phyloP scores from a whole-genome alignment of 1,140 invertebrate genomes.

The Periplaneta americana region DNA sequence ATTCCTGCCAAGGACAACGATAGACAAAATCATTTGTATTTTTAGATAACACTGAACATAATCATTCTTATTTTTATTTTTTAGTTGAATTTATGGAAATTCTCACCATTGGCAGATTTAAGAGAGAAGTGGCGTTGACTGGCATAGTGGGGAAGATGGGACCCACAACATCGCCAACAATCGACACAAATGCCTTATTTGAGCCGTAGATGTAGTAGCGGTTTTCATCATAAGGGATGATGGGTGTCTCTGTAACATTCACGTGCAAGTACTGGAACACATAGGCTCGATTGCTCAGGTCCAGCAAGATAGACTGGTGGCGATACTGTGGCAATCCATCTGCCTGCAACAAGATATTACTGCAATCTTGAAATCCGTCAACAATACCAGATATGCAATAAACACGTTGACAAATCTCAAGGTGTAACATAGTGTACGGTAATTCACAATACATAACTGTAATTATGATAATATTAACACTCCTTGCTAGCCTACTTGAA shows the following conservation, averaged over 20 bases:
- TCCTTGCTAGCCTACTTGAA: too few relatives aligned
- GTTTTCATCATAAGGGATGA: constrained; percentile 82
- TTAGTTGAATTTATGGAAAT: too few relatives aligned
- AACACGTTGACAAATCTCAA: too few relatives aligned
- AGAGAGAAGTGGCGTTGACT: constrained; percentile 74
- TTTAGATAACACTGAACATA: too few relatives aligned
- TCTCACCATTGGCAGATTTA: constrained; percentile 72
- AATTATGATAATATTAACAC: too few relatives aligned
- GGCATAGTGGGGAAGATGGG: constrained; percentile 92
- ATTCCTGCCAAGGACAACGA: too few relatives aligned
- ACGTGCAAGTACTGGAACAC: constrained; percentile 94
- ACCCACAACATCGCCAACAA: constrained; percentile 93
- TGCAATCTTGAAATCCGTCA: too few relatives aligned
- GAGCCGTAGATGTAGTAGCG: constrained; percentile 94
- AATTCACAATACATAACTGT: too few relatives aligned
- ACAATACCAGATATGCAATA: too few relatives aligned
- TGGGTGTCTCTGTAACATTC: constrained; percentile 85
- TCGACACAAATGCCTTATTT: constrained; percentile 75
- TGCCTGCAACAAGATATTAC: constrained; percentile 51
- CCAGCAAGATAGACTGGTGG: constrained; percentile 86
- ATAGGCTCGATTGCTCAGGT: constrained; percentile 87
- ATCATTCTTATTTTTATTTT: too few relatives aligned
- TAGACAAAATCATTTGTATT: too few relatives aligned
- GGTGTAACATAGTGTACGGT: too few relatives aligned
- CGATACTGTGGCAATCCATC: constrained; percentile 88